These are phyloP conservation scores for Acrobeloides nanus DNA, from an alignment of 2,888 invertebrate species.

Conservation along the genomic window DNA sequence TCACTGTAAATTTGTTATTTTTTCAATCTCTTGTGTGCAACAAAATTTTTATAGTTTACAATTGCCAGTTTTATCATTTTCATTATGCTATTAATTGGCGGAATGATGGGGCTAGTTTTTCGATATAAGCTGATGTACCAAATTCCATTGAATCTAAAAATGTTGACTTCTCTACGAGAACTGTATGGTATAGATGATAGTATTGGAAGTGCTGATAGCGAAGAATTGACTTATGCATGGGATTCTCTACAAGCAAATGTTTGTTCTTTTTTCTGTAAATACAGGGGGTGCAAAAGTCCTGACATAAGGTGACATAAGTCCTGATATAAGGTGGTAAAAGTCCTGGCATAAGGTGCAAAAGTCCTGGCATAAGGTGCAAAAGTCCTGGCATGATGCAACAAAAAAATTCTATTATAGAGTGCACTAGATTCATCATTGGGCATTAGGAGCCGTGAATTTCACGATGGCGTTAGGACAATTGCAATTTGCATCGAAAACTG, in stretches of 20 bases:
- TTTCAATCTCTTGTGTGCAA: not conserved
- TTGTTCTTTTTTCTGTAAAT: conserved; percentile 10
- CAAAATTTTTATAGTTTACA: conserved; percentile 37
- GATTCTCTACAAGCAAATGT: conserved; percentile 48
- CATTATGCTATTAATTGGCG: conserved; percentile 49
- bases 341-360: too few relatives aligned
- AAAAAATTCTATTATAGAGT: too few relatives aligned
- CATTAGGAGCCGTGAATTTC: too few relatives aligned
- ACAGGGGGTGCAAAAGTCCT: conserved; percentile 2
- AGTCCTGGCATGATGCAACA: too few relatives aligned
- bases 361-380: too few relatives aligned
- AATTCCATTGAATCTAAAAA: conserved; percentile 50
- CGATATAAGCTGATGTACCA: conserved; percentile 37
- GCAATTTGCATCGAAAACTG: not conserved
- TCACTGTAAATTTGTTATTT: conserved; percentile 30
- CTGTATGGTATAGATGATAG: conserved; percentile 47
- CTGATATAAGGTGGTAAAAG: too few relatives aligned
- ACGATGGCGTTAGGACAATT: too few relatives aligned
- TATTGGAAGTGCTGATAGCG: too few relatives aligned
- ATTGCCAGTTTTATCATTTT: conserved; percentile 44
- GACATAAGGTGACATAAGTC: too few relatives aligned
- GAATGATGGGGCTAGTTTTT: conserved; percentile 52
- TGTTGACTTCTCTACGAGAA: conserved; percentile 49
- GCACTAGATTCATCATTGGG: too few relatives aligned
- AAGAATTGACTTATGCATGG: conserved; percentile 49